Evolutionary conservation across 2,113 vertebrate genomes (phyloP).

Genomic region (Pollimyrus isidori): DNA sequence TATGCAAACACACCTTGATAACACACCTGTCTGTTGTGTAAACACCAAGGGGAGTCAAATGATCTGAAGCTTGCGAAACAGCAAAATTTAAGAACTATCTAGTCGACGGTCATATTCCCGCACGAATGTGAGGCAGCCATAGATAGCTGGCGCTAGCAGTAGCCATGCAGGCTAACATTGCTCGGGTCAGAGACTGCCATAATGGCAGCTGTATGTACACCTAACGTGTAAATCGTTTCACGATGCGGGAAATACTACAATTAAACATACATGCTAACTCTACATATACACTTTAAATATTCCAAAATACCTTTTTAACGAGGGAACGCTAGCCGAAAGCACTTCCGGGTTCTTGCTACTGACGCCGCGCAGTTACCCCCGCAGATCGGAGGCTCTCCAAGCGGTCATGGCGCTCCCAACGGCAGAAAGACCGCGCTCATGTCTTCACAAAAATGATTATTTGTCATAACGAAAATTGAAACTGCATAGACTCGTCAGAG

Average conservation of each 20-base stretch:
- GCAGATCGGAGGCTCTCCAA: not conserved
- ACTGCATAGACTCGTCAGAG: not conserved
- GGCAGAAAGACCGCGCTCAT: not conserved
- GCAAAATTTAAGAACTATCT: not conserved
- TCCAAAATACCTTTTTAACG: conserved; percentile 44
- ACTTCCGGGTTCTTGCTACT: not conserved
- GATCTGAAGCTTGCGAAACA: not conserved
- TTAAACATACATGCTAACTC: not conserved
- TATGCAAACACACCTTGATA: not conserved
- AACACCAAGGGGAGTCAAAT: not conserved
- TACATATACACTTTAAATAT: not conserved
- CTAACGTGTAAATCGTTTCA: not conserved
- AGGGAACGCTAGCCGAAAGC: conserved; percentile 15
- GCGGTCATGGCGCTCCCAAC: not conserved
- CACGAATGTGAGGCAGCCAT: not conserved
- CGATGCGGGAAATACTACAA: not conserved
- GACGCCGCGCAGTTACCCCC: not conserved
- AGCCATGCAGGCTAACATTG: not conserved
- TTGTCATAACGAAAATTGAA: not conserved
- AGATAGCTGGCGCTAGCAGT: not conserved
- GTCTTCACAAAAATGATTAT: not conserved
- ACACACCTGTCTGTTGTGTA: not conserved
- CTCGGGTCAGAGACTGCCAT: not conserved
- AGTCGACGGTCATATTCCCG: not conserved
- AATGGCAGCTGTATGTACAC: not conserved